These are phyloP conservation scores for Oreochromis spilurus DNA, from an alignment of 2,113 vertebrate species.

Conservation along the genomic window DNA sequence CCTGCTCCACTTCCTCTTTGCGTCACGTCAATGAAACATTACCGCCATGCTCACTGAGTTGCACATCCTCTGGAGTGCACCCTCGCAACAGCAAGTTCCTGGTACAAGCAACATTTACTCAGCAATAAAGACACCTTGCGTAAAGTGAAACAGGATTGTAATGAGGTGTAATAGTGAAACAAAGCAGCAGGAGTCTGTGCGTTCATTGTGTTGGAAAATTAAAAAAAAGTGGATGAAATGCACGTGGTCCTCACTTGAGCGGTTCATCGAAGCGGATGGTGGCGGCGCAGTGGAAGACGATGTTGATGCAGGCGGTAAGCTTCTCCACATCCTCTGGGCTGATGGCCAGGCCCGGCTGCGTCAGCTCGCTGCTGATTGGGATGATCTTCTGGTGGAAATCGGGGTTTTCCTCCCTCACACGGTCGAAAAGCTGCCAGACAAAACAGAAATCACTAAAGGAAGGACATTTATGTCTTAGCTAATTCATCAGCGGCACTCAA, in stretches of 20 bases:
- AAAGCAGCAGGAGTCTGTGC: neutral
- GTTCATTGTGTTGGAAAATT: neutral
- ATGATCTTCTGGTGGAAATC: constrained; percentile 88
- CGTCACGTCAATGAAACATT: neutral
- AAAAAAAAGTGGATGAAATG: neutral
- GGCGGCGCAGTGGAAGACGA: constrained; percentile 95
- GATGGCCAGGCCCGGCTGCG: constrained; percentile 84
- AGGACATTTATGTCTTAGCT: neutral
- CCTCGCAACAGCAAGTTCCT: neutral
- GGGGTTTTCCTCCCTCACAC: constrained; percentile 85
- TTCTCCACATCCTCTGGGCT: constrained; percentile 80
- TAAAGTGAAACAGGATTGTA: neutral
- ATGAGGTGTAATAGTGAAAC: neutral
- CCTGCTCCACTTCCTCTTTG: neutral
- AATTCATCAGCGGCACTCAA: neutral
- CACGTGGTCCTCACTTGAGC: constrained; percentile 75
- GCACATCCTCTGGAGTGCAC: neutral
- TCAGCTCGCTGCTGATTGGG: constrained; percentile 87
- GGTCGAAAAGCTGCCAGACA: constrained; percentile 84
- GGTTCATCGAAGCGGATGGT: constrained; percentile 91
- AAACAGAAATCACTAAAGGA: neutral
- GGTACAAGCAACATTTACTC: neutral
- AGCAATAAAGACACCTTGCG: neutral
- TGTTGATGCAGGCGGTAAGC: constrained; percentile 79
- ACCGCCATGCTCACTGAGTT: neutral